Base-by-base conservation (phyloP, 2,888 invertebrate genomes). In the Apamea crenata region DNA sequence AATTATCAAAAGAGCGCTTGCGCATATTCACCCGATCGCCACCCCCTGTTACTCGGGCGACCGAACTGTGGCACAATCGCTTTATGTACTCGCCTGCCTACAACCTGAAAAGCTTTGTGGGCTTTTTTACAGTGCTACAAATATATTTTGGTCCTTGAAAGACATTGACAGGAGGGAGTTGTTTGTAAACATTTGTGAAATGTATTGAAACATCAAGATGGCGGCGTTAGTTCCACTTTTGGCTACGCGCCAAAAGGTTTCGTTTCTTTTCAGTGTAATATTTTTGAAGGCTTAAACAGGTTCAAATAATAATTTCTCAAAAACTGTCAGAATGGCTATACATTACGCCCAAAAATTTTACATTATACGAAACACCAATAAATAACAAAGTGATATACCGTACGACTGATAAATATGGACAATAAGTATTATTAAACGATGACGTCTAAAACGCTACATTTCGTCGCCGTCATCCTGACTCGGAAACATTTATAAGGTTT, bases 381-480 rank as follows among this genome's bases (percentile, higher is more conserved):
- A 40, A 61, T 77, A 77, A 70, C 29, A 59, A 56, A 40, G 40
- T 21, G 47, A 56, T 59, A 50, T 18, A 66, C 29, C 29, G 65
- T 69, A 66, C 25, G 53, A 44, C 44, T 79, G 66, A 71, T 84
- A 78, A 77, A 80, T 67, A 53, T n/a, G 59, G 36, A 65, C 53
- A 81, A 61, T 78, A 83, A 78, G 67, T 78, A 78, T 76, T 59
- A 40, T 82, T 61, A 53, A 59, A 70, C 74, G 65, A 82, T 85
- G 82, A 81, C 81, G 69, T 74, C 36, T 50, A n/a, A 21, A 80
- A 61, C 21, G 81, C 50, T n/a, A 73, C 40, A 66, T 73, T 70
- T 69, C 44, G 29, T 36, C 77, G 29, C 44, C 16, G 59, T 76
- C 81, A 85, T 85, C 47, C 81, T 81, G 75, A 81, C 75, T 71